Base-by-base conservation (phyloP, 2,113 vertebrate genomes). In the Cyprinus carpio region DNA sequence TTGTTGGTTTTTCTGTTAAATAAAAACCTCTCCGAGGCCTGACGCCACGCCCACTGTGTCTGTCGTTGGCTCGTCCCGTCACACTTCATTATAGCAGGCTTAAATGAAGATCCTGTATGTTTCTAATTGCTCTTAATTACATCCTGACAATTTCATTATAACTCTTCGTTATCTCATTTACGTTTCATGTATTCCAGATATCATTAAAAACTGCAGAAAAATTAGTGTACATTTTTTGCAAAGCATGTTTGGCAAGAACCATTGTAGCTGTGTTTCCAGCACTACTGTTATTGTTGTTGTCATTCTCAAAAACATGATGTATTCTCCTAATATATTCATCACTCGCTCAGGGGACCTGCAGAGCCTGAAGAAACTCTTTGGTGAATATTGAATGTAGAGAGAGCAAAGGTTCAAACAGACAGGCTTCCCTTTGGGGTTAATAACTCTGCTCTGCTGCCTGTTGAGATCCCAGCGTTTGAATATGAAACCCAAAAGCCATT, bases 141-240 rank as follows among this genome's bases (percentile, higher is more conserved):
- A 74, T 43, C n/a, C 71, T 74, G 71, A 74, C 23, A 74, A 74
- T 40, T 72, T 72, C 43, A 72, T 72, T 72, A 74, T 40, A 40
- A 43, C 23, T 46, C 18, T 11, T 71, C 34, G 43, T 12, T 43
- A 11, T 72, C 20, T 72, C 20, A 72, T 72, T 43, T 12, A n/a
- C 37, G 5, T n/a, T 40, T 43, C 23, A n/a, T 43, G 5, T 72
- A n/a, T n/a, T 43, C 20, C 4, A 72, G 67, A 23, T 20, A 40
- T 71, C 31, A 37, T 31, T 23, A 12, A 69, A 23, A 37, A n/a
- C 20, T n/a, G 37, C 37, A 6, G 1, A 65, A 16, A 5, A 29
- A 65, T 67, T 1, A 18, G 49, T 51, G 49, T 31, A 29, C 6
- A 16, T 71, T 37, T 23, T 40, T 72, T 72, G 34, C 69, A 40